Percentiles rank a stretch among this genome's conserved stretches.
Conservation (phyloP, 2,113 vertebrate species). For the Eublepharis macularius region DNA sequence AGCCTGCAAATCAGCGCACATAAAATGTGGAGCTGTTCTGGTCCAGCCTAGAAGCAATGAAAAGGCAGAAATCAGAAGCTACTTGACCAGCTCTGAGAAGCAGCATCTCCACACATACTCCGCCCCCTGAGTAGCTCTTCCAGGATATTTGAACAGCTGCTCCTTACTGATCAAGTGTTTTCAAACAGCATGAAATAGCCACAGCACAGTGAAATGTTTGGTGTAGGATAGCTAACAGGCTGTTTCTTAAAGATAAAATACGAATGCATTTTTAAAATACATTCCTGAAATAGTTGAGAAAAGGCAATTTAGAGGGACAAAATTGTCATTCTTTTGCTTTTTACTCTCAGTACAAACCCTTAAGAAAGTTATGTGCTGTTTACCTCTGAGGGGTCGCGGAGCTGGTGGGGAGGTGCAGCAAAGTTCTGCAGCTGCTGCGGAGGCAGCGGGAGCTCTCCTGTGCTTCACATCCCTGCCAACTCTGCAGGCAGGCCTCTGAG, state of each 20-base stretch:
- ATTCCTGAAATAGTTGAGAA: conserved; percentile 26
- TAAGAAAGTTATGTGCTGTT: conserved; percentile 20
- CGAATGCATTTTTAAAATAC: neutral
- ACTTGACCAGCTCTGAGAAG: neutral
- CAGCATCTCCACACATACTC: no score
- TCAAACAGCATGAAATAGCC: neutral
- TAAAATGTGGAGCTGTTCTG: neutral
- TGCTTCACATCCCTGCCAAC: no score
- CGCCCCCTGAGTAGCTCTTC: neutral
- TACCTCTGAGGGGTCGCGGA: no score
- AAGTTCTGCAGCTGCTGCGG: no score
- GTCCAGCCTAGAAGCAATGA: neutral
- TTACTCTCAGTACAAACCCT: conserved; percentile 13
- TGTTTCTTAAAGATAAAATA: neutral
- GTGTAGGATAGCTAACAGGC: neutral
- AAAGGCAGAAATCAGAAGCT: neutral
- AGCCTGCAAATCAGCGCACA: neutral
- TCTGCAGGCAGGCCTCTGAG: no score
- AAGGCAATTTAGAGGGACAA: conserved; percentile 35
- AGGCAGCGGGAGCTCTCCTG: no score
- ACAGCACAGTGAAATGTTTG: neutral
- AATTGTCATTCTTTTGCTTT: conserved; percentile 45
- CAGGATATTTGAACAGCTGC: neutral
- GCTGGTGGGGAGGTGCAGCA: no score
- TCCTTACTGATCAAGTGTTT: neutral